A percentile compares a stretch with the other conserved stretches of the same genome.
These are phyloP conservation scores for Chaetops frenatus DNA, from an alignment of 2,113 vertebrate genomes.

Conservation along the genomic window DNA sequence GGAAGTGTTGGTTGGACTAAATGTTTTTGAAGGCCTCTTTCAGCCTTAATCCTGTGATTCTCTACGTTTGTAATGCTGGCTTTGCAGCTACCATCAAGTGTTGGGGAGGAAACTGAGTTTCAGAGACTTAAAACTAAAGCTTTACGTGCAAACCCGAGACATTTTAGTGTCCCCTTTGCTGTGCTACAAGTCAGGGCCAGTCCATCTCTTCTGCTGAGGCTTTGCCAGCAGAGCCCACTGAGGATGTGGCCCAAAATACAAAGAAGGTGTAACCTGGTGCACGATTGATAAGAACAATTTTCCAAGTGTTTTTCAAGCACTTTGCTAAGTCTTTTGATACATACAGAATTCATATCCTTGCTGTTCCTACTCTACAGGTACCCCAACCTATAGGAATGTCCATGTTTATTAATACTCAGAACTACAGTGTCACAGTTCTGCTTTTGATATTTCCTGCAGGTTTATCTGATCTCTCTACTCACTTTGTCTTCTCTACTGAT, in stretches of 20 bases:
- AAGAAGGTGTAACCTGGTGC: neutral
- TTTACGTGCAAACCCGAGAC: neutral
- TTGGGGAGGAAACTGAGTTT: neutral
- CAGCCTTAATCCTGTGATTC: neutral
- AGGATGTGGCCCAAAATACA: neutral
- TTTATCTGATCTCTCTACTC: neutral
- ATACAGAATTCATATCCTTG: neutral
- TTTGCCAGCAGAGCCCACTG: neutral
- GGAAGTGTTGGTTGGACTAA: neutral
- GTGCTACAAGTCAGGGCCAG: rapidly evolving
- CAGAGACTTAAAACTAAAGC: neutral
- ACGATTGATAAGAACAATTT: neutral
- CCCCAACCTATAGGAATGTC: neutral
- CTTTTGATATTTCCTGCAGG: neutral
- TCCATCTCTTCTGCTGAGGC: neutral
- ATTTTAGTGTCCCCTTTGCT: neutral
- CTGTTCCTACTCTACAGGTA: neutral
- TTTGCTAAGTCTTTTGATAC: neutral
- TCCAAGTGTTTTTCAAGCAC: neutral
- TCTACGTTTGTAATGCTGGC: neutral
- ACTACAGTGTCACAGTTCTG: neutral
- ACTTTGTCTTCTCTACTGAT: neutral
- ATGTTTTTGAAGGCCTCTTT: neutral
- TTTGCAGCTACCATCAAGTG: neutral
- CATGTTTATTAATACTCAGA: neutral